Conservation (phyloP, 2,797 vertebrate species). For the Paguma larvata region DNA sequence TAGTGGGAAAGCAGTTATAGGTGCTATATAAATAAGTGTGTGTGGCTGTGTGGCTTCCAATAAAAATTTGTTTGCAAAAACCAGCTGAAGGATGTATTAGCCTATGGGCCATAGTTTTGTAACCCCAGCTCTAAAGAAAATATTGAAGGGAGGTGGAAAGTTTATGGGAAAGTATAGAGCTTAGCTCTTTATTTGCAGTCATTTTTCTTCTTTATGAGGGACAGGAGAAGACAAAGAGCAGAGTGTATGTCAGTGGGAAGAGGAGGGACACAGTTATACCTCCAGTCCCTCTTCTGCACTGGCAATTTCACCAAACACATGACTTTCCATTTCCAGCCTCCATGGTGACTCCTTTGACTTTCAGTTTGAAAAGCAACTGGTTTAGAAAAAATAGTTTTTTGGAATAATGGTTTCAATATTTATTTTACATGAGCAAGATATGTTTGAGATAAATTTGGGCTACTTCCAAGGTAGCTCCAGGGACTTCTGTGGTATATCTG, state of each 20-base stretch:
- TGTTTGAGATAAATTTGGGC: conserved; percentile 67
- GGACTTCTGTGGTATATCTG: conserved; percentile 63
- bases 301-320: not conserved
- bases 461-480: conserved; percentile 51
- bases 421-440: conserved; percentile 60
- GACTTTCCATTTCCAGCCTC: conserved; percentile 15
- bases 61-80: conserved; percentile 32
- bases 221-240: not conserved
- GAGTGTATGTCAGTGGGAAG: fast-evolving
- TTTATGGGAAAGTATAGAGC: not conserved
- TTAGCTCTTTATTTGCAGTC: not conserved
- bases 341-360: not conserved
- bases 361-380: conserved; percentile 51
- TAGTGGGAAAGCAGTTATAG: not conserved
- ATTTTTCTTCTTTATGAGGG: not conserved
- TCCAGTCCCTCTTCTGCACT: not conserved
- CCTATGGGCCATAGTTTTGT: not conserved
- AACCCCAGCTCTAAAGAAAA: not conserved
- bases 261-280: fast-evolving
- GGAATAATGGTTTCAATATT: conserved; percentile 72
- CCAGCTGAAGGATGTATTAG: not conserved
- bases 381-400: conserved; percentile 60
- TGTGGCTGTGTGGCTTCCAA: not conserved
- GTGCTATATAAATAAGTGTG: not conserved
- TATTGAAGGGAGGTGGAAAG: not conserved